phyloP scores from a whole-genome alignment of 2,888 invertebrate species.

The Sphinx pinastri region DNA sequence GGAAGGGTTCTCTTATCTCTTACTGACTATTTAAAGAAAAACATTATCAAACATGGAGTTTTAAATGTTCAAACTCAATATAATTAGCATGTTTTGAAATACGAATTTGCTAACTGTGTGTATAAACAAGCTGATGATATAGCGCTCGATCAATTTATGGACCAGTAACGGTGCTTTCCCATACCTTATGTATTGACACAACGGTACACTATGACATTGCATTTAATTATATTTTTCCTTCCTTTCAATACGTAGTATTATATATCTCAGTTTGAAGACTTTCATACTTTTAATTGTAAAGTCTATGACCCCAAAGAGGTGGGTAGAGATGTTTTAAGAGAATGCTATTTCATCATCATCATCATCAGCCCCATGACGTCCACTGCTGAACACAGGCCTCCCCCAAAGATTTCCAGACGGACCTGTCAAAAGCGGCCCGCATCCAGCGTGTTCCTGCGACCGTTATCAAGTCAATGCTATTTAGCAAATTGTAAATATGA shows the following conservation, averaged over 20 bases:
- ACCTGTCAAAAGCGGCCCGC: too few species aligned
- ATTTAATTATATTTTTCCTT: not conserved
- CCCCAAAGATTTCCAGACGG: too few species aligned
- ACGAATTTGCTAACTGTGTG: not conserved
- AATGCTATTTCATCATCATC: too few species aligned
- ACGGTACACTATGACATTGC: slow-evolving; percentile 18
- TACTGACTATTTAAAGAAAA: slow-evolving; percentile 1
- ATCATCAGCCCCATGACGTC: too few species aligned
- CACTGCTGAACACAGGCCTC: too few species aligned
- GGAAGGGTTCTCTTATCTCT: slow-evolving; percentile 12
- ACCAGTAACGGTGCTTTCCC: slow-evolving; percentile 12
- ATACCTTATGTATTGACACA: slow-evolving; percentile 21
- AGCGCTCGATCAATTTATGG: slow-evolving; percentile 14
- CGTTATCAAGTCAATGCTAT: too few species aligned
- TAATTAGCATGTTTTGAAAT: not conserved
- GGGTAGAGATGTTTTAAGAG: too few species aligned
- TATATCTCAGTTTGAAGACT: not conserved
- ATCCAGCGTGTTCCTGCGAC: too few species aligned
- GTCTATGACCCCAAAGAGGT: too few species aligned
- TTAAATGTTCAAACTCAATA: not conserved
- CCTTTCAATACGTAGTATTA: not conserved
- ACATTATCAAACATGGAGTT: not conserved
- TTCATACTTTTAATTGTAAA: too few species aligned
- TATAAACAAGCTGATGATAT: not conserved
- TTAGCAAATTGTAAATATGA: too few species aligned